Conservation (phyloP, 2,888 invertebrate species). For the Diarsia mendica region DNA sequence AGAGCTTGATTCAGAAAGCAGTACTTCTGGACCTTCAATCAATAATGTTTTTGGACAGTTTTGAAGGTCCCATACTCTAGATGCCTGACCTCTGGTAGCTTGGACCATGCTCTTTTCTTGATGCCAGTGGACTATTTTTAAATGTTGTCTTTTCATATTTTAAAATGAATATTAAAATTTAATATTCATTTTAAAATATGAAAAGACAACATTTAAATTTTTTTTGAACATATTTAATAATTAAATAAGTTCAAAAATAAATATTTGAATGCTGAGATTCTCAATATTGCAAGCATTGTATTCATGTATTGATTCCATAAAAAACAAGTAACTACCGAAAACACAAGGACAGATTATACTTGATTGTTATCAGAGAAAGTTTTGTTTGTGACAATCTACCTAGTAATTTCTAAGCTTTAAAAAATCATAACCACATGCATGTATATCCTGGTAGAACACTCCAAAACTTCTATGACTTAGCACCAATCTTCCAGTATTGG, state of each 20-base stretch:
- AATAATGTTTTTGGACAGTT: too few relatives aligned
- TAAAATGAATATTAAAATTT: not conserved
- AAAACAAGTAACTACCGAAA: not conserved
- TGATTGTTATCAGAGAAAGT: too few relatives aligned
- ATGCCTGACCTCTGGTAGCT: not conserved
- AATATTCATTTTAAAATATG: too few relatives aligned
- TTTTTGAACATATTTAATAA: too few relatives aligned
- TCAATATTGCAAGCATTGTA: not conserved
- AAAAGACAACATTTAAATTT: too few relatives aligned
- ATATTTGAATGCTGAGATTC: not conserved
- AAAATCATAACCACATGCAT: not conserved
- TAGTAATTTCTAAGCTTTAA: too few relatives aligned
- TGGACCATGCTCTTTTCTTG: not conserved
- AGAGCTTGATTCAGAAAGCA: not conserved
- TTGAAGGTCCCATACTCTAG: not conserved
- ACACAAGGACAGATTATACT: too few relatives aligned
- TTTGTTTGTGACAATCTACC: too few relatives aligned
- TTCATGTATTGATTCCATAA: too few relatives aligned
- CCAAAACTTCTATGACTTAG: not conserved
- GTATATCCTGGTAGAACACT: not conserved
- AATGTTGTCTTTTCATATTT: not conserved
- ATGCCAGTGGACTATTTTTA: not conserved
- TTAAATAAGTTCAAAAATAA: too few relatives aligned
- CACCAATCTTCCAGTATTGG: rapidly evolving
- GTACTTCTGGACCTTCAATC: too few relatives aligned